These are phyloP conservation scores for Ptilonorhynchus violaceus DNA, from an alignment of 2,113 vertebrate species.

Conservation along the genomic window DNA sequence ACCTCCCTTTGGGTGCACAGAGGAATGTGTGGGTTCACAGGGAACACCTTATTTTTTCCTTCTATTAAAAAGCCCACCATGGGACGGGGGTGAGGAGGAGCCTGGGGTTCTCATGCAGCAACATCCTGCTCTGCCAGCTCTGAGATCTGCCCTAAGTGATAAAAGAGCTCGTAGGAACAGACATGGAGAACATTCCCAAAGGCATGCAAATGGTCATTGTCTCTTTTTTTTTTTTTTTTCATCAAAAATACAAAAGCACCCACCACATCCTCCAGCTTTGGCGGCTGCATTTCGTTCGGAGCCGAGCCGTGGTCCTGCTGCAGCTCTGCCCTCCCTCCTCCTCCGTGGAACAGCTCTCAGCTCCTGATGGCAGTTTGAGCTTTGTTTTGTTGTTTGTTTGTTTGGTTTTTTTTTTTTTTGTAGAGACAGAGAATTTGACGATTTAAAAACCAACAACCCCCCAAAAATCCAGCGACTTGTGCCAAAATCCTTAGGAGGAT, in stretches of 20 bases:
- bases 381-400: not conserved
- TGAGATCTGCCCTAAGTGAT: not conserved
- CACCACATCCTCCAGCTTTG: not conserved
- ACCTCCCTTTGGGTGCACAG: not conserved
- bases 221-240: slow-evolving; percentile 17
- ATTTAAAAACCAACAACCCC: slow-evolving; percentile 51
- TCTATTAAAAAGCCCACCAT: not conserved
- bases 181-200: slow-evolving; percentile 53
- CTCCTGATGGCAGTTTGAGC: slow-evolving; percentile 48
- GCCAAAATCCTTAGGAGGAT: not conserved
- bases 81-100: not conserved
- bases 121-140: slow-evolving; percentile 1
- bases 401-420: not conserved
- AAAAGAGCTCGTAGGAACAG: slow-evolving; percentile 23
- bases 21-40: not conserved
- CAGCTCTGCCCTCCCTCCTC: not conserved
- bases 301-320: not conserved
- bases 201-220: slow-evolving; percentile 59
- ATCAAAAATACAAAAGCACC: slow-evolving; percentile 72
- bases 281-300: not conserved
- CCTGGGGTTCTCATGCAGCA: slow-evolving; percentile 37
- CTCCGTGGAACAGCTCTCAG: not conserved
- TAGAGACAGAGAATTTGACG: not conserved
- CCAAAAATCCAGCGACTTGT: not conserved
- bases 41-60: not conserved